These are phyloP conservation scores for Scrobipalpa atriplicella DNA, from an alignment of 2,888 invertebrate species.

Conservation along the genomic window DNA sequence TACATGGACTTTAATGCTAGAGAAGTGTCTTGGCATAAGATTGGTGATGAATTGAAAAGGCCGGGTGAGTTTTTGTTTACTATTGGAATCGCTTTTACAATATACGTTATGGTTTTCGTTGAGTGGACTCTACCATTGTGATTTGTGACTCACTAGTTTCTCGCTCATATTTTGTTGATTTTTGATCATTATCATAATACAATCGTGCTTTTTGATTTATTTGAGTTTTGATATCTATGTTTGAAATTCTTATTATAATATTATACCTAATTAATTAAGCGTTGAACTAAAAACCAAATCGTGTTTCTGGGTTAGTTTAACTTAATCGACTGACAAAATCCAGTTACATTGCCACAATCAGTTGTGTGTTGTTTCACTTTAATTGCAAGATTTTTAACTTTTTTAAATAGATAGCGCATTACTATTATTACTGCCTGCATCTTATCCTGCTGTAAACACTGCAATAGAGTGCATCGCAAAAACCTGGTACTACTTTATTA, in stretches of 20 bases:
- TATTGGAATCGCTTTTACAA: constrained; percentile 43
- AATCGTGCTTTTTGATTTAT: background rate
- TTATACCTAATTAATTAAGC: no score
- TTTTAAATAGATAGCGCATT: no score
- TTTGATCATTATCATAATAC: background rate
- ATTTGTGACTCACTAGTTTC: constrained; percentile 22
- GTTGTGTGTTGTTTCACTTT: no score
- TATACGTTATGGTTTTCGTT: constrained; percentile 40
- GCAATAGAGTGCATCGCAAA: background rate
- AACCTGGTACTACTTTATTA: background rate
- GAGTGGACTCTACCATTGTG: constrained; percentile 26
- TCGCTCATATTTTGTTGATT: constrained; percentile 31
- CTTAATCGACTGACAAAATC: no score
- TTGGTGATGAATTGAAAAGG: constrained; percentile 68
- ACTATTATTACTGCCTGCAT: background rate
- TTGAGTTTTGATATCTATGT: background rate
- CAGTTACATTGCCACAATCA: no score
- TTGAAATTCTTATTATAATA: no score
- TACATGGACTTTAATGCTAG: constrained; percentile 74
- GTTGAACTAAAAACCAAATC: no score
- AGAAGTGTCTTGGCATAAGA: constrained; percentile 76
- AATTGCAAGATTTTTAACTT: no score
- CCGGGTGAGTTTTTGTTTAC: constrained; percentile 58
- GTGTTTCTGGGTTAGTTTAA: no score
- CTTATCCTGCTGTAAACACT: background rate